phyloP scores from a whole-genome alignment of 2,113 vertebrate species.

The Artemisiospiza belli region DNA sequence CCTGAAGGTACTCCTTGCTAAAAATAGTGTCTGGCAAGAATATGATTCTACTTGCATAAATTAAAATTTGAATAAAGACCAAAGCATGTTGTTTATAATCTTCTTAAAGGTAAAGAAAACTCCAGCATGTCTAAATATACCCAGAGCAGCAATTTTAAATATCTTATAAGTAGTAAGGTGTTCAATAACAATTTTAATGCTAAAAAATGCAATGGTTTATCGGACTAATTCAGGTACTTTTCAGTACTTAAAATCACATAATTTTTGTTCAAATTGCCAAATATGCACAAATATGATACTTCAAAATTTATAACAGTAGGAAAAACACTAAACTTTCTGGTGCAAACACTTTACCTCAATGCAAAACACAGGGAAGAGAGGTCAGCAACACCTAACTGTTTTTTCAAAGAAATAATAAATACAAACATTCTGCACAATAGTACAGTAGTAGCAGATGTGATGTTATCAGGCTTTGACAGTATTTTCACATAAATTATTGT shows the following conservation, averaged over 20 bases:
- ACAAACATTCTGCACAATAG: slow-evolving; percentile 14
- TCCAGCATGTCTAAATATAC: not conserved
- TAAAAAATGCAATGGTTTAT: not conserved
- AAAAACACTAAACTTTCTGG: not conserved
- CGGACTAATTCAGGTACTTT: not conserved
- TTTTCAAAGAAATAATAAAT: slow-evolving; percentile 11
- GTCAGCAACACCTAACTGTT: not conserved
- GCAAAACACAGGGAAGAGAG: not conserved
- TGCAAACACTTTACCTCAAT: not conserved
- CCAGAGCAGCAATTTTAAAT: not conserved
- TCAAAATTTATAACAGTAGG: not conserved
- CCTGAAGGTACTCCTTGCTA: not conserved
- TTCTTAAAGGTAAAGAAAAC: not conserved
- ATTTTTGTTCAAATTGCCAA: not conserved
- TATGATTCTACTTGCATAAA: not conserved
- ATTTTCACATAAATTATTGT: slow-evolving; percentile 74
- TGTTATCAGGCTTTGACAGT: slow-evolving; percentile 59
- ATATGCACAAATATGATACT: not conserved
- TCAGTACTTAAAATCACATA: not conserved
- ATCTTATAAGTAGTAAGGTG: not conserved
- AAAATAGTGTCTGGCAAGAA: not conserved
- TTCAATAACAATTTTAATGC: not conserved
- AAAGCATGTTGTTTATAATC: not conserved
- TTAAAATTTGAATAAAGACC: not conserved
- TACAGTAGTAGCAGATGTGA: slow-evolving; percentile 66